Evolutionary conservation across 1,140 invertebrate genomes (phyloP).

Genomic region (Calosoma granatense): DNA sequence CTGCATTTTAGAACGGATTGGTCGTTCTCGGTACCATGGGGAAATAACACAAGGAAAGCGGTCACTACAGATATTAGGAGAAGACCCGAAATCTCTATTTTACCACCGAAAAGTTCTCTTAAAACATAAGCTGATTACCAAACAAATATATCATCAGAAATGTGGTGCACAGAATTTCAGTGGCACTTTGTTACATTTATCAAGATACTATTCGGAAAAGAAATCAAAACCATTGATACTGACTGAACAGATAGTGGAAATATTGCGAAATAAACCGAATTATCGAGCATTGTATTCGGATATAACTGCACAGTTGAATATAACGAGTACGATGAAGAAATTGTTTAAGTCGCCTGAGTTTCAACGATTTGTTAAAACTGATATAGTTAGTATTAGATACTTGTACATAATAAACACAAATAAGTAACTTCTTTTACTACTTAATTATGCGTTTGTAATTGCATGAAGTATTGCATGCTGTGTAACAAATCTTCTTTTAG

Average conservation of each 20-base stretch:
- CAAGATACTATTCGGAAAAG: slow-evolving; percentile 47
- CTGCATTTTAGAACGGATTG: slow-evolving; percentile 66
- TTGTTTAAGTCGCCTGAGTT: slow-evolving; percentile 39
- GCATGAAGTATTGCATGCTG: slow-evolving; percentile 21
- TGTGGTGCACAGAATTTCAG: slow-evolving; percentile 31
- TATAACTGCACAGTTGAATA: slow-evolving; percentile 34
- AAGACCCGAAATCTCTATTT: slow-evolving; percentile 54
- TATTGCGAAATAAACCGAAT: slow-evolving; percentile 43
- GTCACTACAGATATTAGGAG: slow-evolving; percentile 41
- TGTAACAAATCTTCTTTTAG: too few species aligned
- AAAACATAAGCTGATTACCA: slow-evolving; percentile 49
- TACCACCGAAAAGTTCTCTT: slow-evolving; percentile 53
- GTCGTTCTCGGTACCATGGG: slow-evolving; percentile 57
- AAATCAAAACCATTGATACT: slow-evolving; percentile 45
- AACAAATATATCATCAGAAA: slow-evolving; percentile 44
- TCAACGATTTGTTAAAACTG: slow-evolving; percentile 35
- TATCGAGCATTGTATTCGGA: slow-evolving; percentile 41
- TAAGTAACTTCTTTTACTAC: not conserved
- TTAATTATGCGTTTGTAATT: slow-evolving; percentile 7
- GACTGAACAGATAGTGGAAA: slow-evolving; percentile 43
- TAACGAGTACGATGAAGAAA: slow-evolving; percentile 39
- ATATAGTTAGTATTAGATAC: slow-evolving; percentile 28
- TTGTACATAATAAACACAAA: not conserved
- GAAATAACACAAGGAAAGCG: slow-evolving; percentile 57
- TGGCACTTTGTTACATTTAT: slow-evolving; percentile 47